Base-by-base conservation (phyloP, 2,797 vertebrate species). In the Rhadinocentrus ornatus region DNA sequence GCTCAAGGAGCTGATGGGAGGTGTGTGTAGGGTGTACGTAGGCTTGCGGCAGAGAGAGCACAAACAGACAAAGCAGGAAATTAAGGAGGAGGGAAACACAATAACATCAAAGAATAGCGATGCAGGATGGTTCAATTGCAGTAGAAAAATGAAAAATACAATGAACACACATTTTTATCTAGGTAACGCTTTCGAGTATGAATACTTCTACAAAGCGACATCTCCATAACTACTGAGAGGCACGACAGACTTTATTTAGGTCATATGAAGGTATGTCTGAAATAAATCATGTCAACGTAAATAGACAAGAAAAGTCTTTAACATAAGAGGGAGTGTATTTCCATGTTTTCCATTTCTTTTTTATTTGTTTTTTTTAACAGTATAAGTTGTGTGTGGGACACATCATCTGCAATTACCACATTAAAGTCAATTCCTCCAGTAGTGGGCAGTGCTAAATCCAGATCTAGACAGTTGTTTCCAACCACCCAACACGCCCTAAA, bases 21-120 rank as follows among this genome's bases (percentile, higher is more conserved):
- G 71, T 71, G 82, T 83, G 83, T 78, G 85, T 80, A 77, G 81
- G 44, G 83, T 84, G 80, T 75, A 63, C 60, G 90, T 80, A 86
- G 82, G 81, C 84, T 83, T 35, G 68, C 3, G 35, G 81, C 76
- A 61, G 34, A 81, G 63, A 48, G 61, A 88, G 69, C 60, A 80
- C 73, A 89, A 84, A 86, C 68, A 71, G 60, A 86, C 78, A 78
- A 82, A 81, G 73, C 56, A 78, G 70, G 66, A 87, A 77, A 79
- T 84, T 72, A 85, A 77, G 76, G 77, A 60, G 70, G 81, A 75
- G 64, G 53, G 74, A 78, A 85, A 69, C 70, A 85, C 62, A 86
- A 60, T 35, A 56, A 73, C 85, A 82, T 87, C 80, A 87, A 87
- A 87, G 82, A 73, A 60, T 53, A 41, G 29, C 64, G 60, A 79